Percentiles rank a stretch among this genome's conserved stretches.
Conservation (phyloP, 2,797 vertebrate species). For the Danio tinwini region DNA sequence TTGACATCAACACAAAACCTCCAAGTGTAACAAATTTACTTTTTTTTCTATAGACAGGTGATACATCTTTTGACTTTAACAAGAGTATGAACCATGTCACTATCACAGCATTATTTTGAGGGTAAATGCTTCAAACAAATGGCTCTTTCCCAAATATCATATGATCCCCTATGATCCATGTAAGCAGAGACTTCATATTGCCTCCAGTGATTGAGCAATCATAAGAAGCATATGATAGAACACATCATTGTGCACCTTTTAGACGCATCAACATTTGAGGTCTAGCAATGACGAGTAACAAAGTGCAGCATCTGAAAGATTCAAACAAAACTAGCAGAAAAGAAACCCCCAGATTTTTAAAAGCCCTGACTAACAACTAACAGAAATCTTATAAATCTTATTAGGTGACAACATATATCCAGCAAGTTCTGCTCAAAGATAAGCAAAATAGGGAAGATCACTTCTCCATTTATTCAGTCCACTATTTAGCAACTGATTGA, state of each 20-base stretch:
- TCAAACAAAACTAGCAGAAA: not conserved
- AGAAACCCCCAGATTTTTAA: not conserved
- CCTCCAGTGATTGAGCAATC: slow-evolving; percentile 65
- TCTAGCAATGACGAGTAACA: not conserved
- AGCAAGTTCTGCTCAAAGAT: not conserved
- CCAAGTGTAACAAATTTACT: not conserved
- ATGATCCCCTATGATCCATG: slow-evolving; percentile 57
- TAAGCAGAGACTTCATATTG: slow-evolving; percentile 58
- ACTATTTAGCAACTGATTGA: not conserved
- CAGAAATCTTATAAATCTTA: not conserved
- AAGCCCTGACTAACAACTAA: not conserved
- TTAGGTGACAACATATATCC: not conserved
- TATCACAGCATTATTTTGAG: not conserved
- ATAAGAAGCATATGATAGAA: slow-evolving; percentile 59
- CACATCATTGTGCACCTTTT: slow-evolving; percentile 26
- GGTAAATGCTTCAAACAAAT: slow-evolving; percentile 4
- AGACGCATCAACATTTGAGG: not conserved
- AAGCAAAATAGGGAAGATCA: not conserved
- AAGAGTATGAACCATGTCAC: not conserved
- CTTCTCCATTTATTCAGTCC: not conserved
- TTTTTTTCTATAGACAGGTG: not conserved
- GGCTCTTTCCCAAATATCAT: slow-evolving; percentile 57
- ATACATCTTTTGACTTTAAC: not conserved
- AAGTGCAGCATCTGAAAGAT: not conserved
- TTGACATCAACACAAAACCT: not conserved